These are phyloP conservation scores for Andrena hattorfiana DNA, from an alignment of 2,888 invertebrate genomes.

Conservation along the genomic window DNA sequence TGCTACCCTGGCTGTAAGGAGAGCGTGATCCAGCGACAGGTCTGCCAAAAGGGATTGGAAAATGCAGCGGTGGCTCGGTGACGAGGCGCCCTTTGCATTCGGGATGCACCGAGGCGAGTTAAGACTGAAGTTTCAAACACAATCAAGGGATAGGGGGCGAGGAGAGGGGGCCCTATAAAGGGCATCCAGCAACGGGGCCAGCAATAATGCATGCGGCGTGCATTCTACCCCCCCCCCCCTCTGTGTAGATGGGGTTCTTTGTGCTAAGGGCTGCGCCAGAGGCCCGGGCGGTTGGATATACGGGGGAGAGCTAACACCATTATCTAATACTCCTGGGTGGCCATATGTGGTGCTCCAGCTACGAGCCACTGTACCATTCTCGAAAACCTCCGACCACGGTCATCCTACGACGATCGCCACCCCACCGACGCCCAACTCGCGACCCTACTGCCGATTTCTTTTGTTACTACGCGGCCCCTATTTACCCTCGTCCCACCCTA, in stretches of 20 bases:
- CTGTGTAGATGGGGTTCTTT: constrained; percentile 74
- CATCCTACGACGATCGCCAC: constrained; percentile 65
- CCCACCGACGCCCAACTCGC: constrained; percentile 20
- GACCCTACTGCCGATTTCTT: constrained; percentile 45
- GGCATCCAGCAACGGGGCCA: constrained; percentile 63
- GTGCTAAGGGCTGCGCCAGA: constrained; percentile 74
- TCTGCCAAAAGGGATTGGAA: constrained; percentile 52
- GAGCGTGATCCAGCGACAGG: constrained; percentile 45
- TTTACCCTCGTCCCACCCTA: constrained; percentile 76
- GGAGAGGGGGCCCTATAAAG: constrained; percentile 51
- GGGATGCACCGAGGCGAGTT: constrained; percentile 49
- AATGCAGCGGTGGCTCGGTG: constrained; percentile 44
- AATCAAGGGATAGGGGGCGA: constrained; percentile 60
- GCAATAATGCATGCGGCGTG: constrained; percentile 77
- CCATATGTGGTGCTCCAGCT: constrained; percentile 84
- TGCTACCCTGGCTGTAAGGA: constrained; percentile 31
- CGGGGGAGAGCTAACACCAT: constrained; percentile 81
- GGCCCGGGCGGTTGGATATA: constrained; percentile 64
- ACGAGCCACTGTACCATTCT: constrained; percentile 78
- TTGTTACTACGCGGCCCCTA: constrained; percentile 73
- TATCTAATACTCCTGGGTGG: constrained; percentile 82
- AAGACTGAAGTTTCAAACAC: constrained; percentile 70
- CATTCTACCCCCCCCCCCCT: constrained; percentile 60
- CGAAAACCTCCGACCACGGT: constrained; percentile 70
- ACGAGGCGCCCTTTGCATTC: constrained; percentile 52